Evolutionary conservation across 2,888 invertebrate genomes (phyloP).

Genomic region (Elmis aenea): DNA sequence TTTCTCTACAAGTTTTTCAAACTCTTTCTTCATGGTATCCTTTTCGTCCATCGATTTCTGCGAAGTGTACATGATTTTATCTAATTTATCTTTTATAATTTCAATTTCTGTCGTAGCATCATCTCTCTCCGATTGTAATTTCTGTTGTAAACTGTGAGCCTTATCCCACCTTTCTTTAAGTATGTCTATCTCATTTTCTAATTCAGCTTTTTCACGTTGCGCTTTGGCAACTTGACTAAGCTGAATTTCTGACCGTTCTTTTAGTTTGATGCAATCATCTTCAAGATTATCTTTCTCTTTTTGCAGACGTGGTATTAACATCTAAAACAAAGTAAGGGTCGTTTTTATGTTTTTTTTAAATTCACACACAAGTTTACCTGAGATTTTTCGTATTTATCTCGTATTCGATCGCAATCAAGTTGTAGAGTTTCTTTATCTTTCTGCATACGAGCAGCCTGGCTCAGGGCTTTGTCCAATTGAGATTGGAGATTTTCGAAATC

Average conservation of each 20-base stretch:
- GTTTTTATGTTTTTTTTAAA: constrained; percentile 6
- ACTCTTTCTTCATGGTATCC: constrained; percentile 83
- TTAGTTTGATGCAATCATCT: constrained; percentile 74
- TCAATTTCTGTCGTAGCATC: constrained; percentile 80
- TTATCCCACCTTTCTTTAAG: constrained; percentile 87
- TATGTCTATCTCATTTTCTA: constrained; percentile 80
- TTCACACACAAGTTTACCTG: constrained; percentile 55
- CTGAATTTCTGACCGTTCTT: constrained; percentile 77
- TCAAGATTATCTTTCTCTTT: constrained; percentile 83
- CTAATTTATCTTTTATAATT: constrained; percentile 83
- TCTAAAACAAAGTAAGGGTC: constrained; percentile 48
- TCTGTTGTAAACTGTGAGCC: constrained; percentile 76
- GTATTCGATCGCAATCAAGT: constrained; percentile 76
- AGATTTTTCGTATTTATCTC: constrained; percentile 84
- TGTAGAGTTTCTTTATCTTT: constrained; percentile 85
- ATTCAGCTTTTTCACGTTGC: constrained; percentile 78
- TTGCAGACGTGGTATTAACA: constrained; percentile 71
- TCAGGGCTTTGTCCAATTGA: constrained; percentile 85
- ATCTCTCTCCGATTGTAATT: constrained; percentile 81
- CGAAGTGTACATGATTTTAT: constrained; percentile 76
- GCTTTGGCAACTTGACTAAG: constrained; percentile 77
- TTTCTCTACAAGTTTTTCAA: constrained; percentile 88
- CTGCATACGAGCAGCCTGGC: constrained; percentile 80
- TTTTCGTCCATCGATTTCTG: constrained; percentile 84
- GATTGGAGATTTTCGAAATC: constrained; percentile 88